These are phyloP conservation scores for Crotalus horridus DNA, from an alignment of 2,113 vertebrate genomes.

Conservation along the genomic window DNA sequence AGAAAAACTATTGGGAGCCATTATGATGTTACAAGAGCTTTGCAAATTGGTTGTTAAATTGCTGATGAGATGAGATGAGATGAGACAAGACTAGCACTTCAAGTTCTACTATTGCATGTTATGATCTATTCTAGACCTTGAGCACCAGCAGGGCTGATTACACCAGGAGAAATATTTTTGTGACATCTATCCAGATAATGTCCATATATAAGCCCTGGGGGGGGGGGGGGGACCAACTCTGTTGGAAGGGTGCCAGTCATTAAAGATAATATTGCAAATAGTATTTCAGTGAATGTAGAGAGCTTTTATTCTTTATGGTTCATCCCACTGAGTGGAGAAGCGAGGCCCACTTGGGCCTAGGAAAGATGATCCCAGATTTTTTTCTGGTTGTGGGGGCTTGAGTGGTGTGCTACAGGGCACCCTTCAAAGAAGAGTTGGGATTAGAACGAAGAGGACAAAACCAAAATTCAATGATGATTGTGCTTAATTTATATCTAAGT, in stretches of 20 bases:
- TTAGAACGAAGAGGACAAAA: background rate
- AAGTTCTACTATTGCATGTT: background rate
- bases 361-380: background rate
- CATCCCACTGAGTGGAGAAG: background rate
- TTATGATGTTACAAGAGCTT: background rate
- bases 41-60: background rate
- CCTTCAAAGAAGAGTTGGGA: background rate
- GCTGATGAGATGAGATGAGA: background rate
- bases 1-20: background rate
- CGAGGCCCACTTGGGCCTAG: background rate
- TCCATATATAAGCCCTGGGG: background rate
- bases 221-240: background rate
- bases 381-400: background rate
- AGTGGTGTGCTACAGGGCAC: background rate
- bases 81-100: background rate
- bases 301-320: background rate
- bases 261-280: background rate
- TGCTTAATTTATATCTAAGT: background rate
- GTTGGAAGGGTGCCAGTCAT: background rate
- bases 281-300: background rate
- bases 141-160: background rate
- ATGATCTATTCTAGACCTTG: background rate
- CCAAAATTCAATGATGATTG: background rate
- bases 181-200: background rate
- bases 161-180: background rate